These are phyloP conservation scores for Tetranychus cinnabarinus DNA, from an alignment of 1,140 invertebrate genomes.

Conservation along the genomic window DNA sequence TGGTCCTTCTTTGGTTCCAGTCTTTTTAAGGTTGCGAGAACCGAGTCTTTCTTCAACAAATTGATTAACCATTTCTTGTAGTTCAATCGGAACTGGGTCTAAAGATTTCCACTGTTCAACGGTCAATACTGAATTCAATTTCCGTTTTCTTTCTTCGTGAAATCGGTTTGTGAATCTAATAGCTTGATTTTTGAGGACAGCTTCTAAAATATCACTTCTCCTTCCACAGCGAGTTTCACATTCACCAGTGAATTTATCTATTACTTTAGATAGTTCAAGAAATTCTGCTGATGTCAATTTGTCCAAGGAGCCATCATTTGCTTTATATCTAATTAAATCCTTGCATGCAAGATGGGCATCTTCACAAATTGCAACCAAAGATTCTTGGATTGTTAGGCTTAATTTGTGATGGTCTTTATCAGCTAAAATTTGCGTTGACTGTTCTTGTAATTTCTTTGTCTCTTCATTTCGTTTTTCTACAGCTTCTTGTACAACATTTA, in stretches of 20 bases:
- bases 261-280: conserved; percentile 43
- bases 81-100: conserved; percentile 53
- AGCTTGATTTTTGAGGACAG: conserved; percentile 58
- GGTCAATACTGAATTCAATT: conserved; percentile 58
- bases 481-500: conserved; percentile 2
- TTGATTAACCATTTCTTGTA: conserved; percentile 54
- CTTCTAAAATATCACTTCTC: conserved; percentile 47
- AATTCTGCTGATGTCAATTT: conserved; percentile 41
- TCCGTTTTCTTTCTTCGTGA: conserved; percentile 61
- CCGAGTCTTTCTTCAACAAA: background rate
- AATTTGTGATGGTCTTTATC: conserved; percentile 40
- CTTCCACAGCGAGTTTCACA: conserved; percentile 53
- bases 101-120: conserved; percentile 77
- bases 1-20: background rate
- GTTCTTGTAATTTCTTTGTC: background rate
- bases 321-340: conserved; percentile 43
- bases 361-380: conserved; percentile 54
- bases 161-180: conserved; percentile 74
- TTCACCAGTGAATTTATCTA: conserved; percentile 49
- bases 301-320: conserved; percentile 30
- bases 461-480: background rate
- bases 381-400: conserved; percentile 40
- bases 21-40: background rate
- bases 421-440: conserved; percentile 29
- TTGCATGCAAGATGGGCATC: conserved; percentile 75